Percentiles rank a stretch among this genome's conserved stretches.
phyloP scores from a whole-genome alignment of 2,113 vertebrate genomes.

The Beaufortia kweichowensis region DNA sequence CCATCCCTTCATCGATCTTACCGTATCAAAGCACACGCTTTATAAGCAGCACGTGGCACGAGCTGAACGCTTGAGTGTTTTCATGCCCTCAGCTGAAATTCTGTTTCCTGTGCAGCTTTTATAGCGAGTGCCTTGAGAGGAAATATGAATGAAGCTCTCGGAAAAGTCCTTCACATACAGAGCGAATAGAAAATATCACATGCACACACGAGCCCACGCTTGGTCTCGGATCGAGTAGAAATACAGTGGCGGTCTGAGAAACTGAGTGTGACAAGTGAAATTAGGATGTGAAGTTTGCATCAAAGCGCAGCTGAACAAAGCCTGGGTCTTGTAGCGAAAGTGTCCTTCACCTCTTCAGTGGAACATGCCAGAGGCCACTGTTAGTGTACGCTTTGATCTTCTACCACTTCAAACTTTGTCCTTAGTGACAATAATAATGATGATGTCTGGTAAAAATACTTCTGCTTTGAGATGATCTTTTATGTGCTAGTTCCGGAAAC shows the following conservation, averaged over 20 bases:
- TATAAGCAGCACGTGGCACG: slow-evolving; percentile 19
- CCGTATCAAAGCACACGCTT: background rate
- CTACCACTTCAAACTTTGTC: slow-evolving; percentile 54
- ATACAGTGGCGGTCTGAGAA: slow-evolving; percentile 47
- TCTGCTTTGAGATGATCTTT: slow-evolving; percentile 47
- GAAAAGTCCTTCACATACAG: slow-evolving; percentile 19
- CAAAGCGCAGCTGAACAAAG: slow-evolving; percentile 64
- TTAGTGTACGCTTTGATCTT: slow-evolving; percentile 64
- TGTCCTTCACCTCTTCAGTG: slow-evolving; percentile 69
- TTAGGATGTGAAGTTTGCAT: slow-evolving; percentile 66
- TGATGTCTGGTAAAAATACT: slow-evolving; percentile 58
- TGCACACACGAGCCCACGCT: background rate
- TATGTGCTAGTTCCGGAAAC: slow-evolving; percentile 49
- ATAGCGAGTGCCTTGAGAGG: slow-evolving; percentile 37
- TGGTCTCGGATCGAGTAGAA: slow-evolving; percentile 26
- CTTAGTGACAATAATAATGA: slow-evolving; percentile 67
- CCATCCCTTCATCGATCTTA: slow-evolving; percentile 29
- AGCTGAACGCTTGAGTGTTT: slow-evolving; percentile 14
- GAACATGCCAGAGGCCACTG: slow-evolving; percentile 63
- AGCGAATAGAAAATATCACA: background rate
- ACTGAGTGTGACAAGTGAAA: slow-evolving; percentile 62
- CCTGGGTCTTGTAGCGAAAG: slow-evolving; percentile 53
- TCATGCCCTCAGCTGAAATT: slow-evolving; percentile 16
- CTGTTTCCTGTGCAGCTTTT: slow-evolving; percentile 40
- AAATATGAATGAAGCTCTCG: slow-evolving; percentile 28